Evolutionary conservation across 2,888 invertebrate genomes (phyloP).

Genomic region (Thereva nobilitata): DNA sequence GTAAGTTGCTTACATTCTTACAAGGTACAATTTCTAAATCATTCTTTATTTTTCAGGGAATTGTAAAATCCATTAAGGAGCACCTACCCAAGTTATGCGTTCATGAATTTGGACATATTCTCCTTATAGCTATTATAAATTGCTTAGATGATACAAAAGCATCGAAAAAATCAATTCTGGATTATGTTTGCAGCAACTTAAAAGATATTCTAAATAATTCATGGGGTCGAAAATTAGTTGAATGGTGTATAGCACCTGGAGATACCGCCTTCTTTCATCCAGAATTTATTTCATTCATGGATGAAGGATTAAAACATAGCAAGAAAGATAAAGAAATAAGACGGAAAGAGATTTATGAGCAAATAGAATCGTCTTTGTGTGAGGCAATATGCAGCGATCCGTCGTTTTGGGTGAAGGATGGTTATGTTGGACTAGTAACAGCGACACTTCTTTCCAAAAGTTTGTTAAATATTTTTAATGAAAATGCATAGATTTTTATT

Average conservation of each 20-base stretch:
- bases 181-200: slow-evolving; percentile 69
- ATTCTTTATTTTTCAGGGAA: slow-evolving; percentile 62
- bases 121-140: slow-evolving; percentile 83
- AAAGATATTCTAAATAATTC: slow-evolving; percentile 73
- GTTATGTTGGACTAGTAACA: slow-evolving; percentile 70
- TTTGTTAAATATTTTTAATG: slow-evolving; percentile 56
- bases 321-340: slow-evolving; percentile 73
- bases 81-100: slow-evolving; percentile 77
- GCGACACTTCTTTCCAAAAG: slow-evolving; percentile 67
- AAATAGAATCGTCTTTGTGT: slow-evolving; percentile 65
- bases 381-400: slow-evolving; percentile 64
- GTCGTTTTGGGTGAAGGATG: slow-evolving; percentile 69
- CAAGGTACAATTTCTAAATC: background rate
- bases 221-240: slow-evolving; percentile 82
- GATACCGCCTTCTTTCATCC: slow-evolving; percentile 84
- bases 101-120: slow-evolving; percentile 86
- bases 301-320: slow-evolving; percentile 72
- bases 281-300: slow-evolving; percentile 71
- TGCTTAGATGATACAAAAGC: slow-evolving; percentile 91
- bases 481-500: background rate
- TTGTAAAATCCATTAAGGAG: slow-evolving; percentile 86
- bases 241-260: slow-evolving; percentile 85
- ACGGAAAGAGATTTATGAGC: slow-evolving; percentile 70
- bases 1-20: slow-evolving; percentile 52
- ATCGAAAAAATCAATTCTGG: slow-evolving; percentile 77